Evolutionary conservation across 2,113 vertebrate genomes (phyloP).

Genomic region (Lepus europaeus): DNA sequence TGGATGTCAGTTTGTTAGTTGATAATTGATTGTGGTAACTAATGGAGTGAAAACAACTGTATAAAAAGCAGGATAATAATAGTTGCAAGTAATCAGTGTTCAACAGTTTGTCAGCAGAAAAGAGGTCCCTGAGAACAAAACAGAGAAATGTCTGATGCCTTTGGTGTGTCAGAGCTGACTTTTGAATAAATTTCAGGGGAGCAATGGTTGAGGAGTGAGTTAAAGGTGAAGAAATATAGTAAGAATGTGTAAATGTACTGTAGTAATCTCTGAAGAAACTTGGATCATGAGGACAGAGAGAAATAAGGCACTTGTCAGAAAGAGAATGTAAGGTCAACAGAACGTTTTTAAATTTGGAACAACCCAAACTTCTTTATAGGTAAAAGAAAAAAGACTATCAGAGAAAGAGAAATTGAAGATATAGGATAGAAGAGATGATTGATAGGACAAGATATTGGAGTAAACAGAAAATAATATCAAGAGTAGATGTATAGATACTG

Average conservation of each 20-base stretch:
- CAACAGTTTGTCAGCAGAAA: conserved; percentile 24
- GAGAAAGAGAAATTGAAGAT: conserved; percentile 39
- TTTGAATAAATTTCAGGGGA: neutral
- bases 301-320: conserved; percentile 10
- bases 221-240: conserved; percentile 21
- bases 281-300: neutral
- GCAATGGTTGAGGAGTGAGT: conserved; percentile 15
- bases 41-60: conserved; percentile 33
- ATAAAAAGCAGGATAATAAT: conserved; percentile 9
- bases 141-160: neutral
- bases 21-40: conserved; percentile 5
- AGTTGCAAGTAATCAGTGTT: neutral
- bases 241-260: neutral
- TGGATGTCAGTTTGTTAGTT: neutral
- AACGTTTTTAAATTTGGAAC: conserved; percentile 28
- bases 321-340: neutral
- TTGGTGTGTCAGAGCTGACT: conserved; percentile 9
- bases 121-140: neutral
- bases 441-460: neutral
- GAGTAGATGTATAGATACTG: neutral
- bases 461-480: conserved; percentile 39
- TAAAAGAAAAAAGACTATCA: neutral
- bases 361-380: neutral
- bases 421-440: neutral
- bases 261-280: conserved; percentile 8